phyloP scores from a whole-genome alignment of 1,140 invertebrate genomes.

The Lepidurus packardi region DNA sequence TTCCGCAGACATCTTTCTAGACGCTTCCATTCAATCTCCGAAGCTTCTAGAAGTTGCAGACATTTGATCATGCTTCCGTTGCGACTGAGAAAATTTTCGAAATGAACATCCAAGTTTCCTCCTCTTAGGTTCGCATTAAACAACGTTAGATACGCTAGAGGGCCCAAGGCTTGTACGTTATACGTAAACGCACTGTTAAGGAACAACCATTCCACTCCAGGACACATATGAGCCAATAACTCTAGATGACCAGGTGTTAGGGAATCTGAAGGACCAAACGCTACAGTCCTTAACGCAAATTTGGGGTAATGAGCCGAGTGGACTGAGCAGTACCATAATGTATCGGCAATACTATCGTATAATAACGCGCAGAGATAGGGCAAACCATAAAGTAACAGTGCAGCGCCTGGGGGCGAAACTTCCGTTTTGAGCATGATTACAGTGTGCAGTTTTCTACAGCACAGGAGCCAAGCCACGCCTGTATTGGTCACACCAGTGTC shows the following conservation, averaged over 20 bases:
- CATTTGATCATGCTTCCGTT: conserved; percentile 33
- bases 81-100: conserved; percentile 33
- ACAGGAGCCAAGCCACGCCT: conserved; percentile 34
- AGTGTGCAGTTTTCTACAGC: conserved; percentile 33
- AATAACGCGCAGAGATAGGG: conserved; percentile 33
- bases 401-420: conserved; percentile 34
- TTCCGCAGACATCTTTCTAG: conserved; percentile 31
- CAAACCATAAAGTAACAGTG: conserved; percentile 34
- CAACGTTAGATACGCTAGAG: conserved; percentile 31
- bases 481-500: conserved; percentile 35
- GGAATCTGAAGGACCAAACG: conserved; percentile 33
- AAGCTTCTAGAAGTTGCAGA: conserved; percentile 31
- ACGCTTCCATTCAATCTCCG: conserved; percentile 26
- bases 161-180: conserved; percentile 33
- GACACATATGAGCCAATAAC: conserved; percentile 33
- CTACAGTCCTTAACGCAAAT: conserved; percentile 33
- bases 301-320: conserved; percentile 34
- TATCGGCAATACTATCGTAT: conserved; percentile 35
- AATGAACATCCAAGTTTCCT: conserved; percentile 31
- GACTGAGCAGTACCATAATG: conserved; percentile 34
- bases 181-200: conserved; percentile 35
- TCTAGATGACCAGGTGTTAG: conserved; percentile 34
- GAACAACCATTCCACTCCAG: conserved; percentile 34
- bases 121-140: conserved; percentile 34
- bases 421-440: conserved; percentile 36